Percentiles rank a stretch among this genome's conserved stretches.
Evolutionary conservation across 23 tunicate species (phyloP).

Genomic region (Oikopleura vanhoeffeni): DNA sequence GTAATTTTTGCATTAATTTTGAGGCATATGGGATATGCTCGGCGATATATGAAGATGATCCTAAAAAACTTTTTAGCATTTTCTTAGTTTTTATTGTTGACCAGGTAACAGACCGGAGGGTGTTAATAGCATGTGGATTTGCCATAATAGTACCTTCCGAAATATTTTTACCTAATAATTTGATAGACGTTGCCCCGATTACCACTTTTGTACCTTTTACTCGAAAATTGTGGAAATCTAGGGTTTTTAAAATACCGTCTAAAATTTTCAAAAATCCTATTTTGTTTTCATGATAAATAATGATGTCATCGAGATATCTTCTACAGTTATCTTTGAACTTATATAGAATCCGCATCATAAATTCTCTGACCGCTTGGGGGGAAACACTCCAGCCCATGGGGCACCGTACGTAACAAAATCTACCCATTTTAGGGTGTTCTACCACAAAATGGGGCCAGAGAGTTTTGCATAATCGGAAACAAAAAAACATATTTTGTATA

Average conservation of each 20-base stretch:
- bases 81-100: not conserved
- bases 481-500: too few relatives aligned
- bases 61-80: not conserved
- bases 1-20: not conserved
- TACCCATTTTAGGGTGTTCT: too few relatives aligned
- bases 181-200: not conserved
- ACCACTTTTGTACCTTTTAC: not conserved
- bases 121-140: not conserved
- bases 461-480: too few relatives aligned
- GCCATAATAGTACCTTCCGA: not conserved
- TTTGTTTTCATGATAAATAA: not conserved
- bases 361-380: not conserved
- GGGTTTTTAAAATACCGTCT: too few relatives aligned
- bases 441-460: too few relatives aligned
- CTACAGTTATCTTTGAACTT: too few relatives aligned
- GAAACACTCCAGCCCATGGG: not conserved
- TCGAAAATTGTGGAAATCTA: too few relatives aligned
- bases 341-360: not conserved
- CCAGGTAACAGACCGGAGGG: not conserved
- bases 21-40: not conserved
- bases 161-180: not conserved
- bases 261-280: not conserved
- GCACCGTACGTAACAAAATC: too few relatives aligned
- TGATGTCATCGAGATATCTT: too few relatives aligned
- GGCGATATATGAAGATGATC: not conserved